Evolutionary conservation across 2,113 vertebrate genomes (phyloP), one percentile per base, ranked within the genome.

Genomic region (Formicarius rufipectus): DNA sequence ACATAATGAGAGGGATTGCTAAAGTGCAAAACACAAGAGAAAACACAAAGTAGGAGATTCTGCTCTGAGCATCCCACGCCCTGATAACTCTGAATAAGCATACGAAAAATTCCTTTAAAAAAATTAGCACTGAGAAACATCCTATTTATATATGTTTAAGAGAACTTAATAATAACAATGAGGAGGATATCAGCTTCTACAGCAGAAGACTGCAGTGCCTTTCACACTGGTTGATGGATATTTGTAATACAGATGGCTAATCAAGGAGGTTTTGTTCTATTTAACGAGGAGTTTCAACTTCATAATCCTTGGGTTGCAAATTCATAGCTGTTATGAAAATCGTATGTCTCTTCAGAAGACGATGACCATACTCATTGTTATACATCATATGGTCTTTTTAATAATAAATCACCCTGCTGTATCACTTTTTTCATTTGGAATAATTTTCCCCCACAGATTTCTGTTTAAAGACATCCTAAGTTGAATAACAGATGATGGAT

Each of bases 61-160:
- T 80, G 77, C 91, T 96, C 35, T 68, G 47, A 87, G 68, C 91
- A 90, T 95, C 94, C 86, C 66, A 95, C 95, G 78, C 58, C 14
- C 78, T 90, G 85, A 53, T 93, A 89, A 50, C 52, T 95, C 80
- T 59, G 73, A 94, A 94, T 47, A 96, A 73, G 49, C 33, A 68
- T 16, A 58, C 87, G 33, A 93, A 85, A 91, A 86, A 17, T 5
- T 24, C 22, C 23, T 90, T 81, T 19, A 1, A 5, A 15, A 90
- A 91, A 62, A 8, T 12, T 78, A 49, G 37, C 69, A 64, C 45
- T 2, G 1, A 91, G 69, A 92, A 92, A 78, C 30, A 86, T 75
- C 47, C 79, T 94, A 86, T 90, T 90, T 96, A 89, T 94, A 74
- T 22, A 40, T 12, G 3, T 53, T 93, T 58, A 78, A 58, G 45